These are phyloP conservation scores for Sabellastarte sp. DNA, from an alignment of 2,888 invertebrate genomes.

Conservation along the genomic window DNA sequence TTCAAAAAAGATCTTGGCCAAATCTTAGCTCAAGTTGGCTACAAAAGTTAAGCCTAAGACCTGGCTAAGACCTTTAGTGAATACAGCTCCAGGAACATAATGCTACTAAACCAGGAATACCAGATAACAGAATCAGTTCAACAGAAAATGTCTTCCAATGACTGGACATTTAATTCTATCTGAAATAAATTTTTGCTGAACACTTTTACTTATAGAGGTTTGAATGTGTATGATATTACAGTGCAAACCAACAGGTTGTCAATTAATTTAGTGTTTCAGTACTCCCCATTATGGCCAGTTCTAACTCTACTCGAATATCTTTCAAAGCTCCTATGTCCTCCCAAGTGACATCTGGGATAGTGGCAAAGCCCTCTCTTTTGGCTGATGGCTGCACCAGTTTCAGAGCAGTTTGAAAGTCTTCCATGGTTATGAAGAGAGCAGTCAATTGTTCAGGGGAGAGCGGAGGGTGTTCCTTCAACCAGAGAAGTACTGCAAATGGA, in stretches of 20 bases:
- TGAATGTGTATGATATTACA: too few relatives aligned
- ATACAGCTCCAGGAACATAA: too few relatives aligned
- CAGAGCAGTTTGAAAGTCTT: conserved; percentile 74
- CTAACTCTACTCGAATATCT: conserved; percentile 83
- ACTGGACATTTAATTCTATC: too few relatives aligned
- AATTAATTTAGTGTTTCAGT: neutral
- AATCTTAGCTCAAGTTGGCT: too few relatives aligned
- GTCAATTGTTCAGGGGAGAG: conserved; percentile 68
- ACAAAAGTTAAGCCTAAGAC: too few relatives aligned
- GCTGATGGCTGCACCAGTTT: conserved; percentile 87
- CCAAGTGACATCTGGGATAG: conserved; percentile 97
- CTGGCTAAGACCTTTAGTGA: too few relatives aligned
- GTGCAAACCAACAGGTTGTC: neutral
- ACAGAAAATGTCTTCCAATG: too few relatives aligned
- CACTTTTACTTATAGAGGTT: too few relatives aligned
- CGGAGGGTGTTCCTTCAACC: conserved; percentile 50
- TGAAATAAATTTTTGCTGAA: neutral
- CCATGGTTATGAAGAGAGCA: conserved; percentile 70
- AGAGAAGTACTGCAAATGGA: conserved; percentile 37
- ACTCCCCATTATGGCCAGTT: conserved; percentile 79
- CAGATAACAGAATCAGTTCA: too few relatives aligned
- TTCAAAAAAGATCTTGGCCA: too few relatives aligned
- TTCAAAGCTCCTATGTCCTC: conserved; percentile 90
- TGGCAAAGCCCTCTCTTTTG: conserved; percentile 94
- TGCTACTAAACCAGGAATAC: too few relatives aligned